Conservation (phyloP, 2,113 vertebrate species). For the Alethe castanea region DNA sequence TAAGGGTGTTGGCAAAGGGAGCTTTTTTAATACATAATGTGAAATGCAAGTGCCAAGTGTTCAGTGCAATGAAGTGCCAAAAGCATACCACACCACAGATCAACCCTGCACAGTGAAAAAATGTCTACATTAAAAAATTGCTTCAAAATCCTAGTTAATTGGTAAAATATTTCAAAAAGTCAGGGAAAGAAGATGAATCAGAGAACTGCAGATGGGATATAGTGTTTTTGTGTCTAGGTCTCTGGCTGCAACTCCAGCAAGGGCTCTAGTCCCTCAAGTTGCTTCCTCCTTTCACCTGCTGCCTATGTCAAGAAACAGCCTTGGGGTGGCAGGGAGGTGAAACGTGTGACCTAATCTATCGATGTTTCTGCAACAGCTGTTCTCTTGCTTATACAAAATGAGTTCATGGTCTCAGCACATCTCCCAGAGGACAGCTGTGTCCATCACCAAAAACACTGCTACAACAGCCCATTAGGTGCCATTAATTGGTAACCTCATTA, state of each 20-base stretch:
- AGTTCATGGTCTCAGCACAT: slow-evolving; percentile 15
- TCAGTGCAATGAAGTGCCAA: background rate
- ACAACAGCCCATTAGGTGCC: slow-evolving; percentile 40
- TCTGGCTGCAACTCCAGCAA: background rate
- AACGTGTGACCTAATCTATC: background rate
- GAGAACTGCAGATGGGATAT: background rate
- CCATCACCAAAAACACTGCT: slow-evolving; percentile 30
- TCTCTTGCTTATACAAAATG: slow-evolving; percentile 31
- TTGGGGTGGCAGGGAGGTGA: background rate
- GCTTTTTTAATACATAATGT: background rate
- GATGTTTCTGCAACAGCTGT: slow-evolving; percentile 23
- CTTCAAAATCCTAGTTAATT: background rate
- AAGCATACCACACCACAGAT: background rate
- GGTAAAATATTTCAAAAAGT: background rate
- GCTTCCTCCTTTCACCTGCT: background rate
- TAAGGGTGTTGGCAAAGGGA: background rate
- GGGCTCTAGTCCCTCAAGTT: background rate
- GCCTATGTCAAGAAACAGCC: background rate
- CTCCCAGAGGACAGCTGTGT: slow-evolving; percentile 39
- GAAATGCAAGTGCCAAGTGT: background rate
- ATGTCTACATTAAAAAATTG: background rate
- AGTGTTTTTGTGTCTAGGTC: background rate
- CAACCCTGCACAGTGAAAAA: background rate
- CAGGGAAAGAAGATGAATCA: background rate
- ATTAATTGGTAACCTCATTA: slow-evolving; percentile 61